phyloP scores from a whole-genome alignment of 2,113 vertebrate species.

The Triplophysa siluroides region DNA sequence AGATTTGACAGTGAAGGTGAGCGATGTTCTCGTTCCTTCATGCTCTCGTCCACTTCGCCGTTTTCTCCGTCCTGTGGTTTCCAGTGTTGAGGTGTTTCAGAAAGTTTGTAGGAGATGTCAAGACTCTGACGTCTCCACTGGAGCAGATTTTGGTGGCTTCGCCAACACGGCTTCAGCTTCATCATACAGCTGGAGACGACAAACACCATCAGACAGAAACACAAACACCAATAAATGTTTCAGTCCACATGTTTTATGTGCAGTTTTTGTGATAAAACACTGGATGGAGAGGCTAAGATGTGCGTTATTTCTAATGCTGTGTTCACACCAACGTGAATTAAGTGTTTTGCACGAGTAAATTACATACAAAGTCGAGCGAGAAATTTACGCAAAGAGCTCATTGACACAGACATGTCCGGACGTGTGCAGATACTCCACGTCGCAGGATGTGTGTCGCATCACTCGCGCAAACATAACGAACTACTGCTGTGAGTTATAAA shows the following conservation, averaged over 20 bases:
- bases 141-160: slow-evolving; percentile 5
- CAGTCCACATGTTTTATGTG: background rate
- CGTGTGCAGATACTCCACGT: too few species aligned
- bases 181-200: slow-evolving; percentile 41
- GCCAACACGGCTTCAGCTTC: slow-evolving; percentile 45
- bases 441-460: too few species aligned
- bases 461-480: too few species aligned
- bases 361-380: too few species aligned
- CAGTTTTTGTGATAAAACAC: background rate
- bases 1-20: background rate
- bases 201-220: background rate
- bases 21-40: background rate
- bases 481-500: too few species aligned
- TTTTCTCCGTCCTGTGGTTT: background rate
- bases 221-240: background rate
- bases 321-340: too few species aligned
- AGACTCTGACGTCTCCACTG: slow-evolving; percentile 14
- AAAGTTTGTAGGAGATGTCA: background rate
- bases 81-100: background rate
- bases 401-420: too few species aligned
- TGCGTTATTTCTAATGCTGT: too few species aligned
- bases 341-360: too few species aligned
- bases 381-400: too few species aligned
- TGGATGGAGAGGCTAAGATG: too few species aligned
- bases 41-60: background rate